Conservation (phyloP, 1,140 invertebrate species). For the Zaprionus africanus region DNA sequence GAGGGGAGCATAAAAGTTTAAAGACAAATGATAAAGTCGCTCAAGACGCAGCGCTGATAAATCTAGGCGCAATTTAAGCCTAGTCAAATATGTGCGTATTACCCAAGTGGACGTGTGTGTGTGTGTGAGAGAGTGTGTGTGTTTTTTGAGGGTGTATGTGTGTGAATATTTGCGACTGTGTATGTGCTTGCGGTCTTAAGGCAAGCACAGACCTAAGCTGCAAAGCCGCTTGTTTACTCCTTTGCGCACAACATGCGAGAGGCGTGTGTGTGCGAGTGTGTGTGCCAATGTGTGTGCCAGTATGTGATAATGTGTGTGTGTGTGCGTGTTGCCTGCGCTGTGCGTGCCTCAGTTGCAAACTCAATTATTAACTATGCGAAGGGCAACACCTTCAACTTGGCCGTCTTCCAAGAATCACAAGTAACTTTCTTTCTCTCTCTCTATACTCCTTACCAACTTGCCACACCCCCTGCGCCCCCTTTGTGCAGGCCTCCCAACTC, state of each 20-base stretch:
- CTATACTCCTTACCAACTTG: background rate
- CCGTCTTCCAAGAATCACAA: conserved; percentile 17
- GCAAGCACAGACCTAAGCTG: conserved; percentile 66
- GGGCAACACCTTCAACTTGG: conserved; percentile 67
- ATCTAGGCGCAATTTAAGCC: conserved; percentile 30
- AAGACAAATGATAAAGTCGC: conserved; percentile 49
- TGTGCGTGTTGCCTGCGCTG: conserved; percentile 29
- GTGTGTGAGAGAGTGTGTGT: background rate
- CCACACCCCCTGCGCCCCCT: background rate
- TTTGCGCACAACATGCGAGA: conserved; percentile 1
- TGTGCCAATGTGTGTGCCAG: background rate
- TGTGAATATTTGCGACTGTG: background rate
- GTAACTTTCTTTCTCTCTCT: background rate
- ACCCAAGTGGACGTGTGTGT: conserved; percentile 12
- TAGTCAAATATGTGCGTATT: conserved; percentile 40
- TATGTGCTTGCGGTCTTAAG: conserved; percentile 35
- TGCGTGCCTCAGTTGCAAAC: conserved; percentile 78
- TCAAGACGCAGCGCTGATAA: conserved; percentile 33
- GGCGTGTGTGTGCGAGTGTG: conserved; percentile 1
- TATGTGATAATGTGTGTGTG: conserved; percentile 23
- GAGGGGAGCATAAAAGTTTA: conserved; percentile 46
- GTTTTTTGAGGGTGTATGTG: background rate
- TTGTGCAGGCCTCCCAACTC: conserved; percentile 44
- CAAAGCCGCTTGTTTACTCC: conserved; percentile 45
- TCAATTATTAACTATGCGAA: conserved; percentile 75